Base-by-base conservation (phyloP, 2,888 invertebrate species). In the Tethea ocularis region DNA sequence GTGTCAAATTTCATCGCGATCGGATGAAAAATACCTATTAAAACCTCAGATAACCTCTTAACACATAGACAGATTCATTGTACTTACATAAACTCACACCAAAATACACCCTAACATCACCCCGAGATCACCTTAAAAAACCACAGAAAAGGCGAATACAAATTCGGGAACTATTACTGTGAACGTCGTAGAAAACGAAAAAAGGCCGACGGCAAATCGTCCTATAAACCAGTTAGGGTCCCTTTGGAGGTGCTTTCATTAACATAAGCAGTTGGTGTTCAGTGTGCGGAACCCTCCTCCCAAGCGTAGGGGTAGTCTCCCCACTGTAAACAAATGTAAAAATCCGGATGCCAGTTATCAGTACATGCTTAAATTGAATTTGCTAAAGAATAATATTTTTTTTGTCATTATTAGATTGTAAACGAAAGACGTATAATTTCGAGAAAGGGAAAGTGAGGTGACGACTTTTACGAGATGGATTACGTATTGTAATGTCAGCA, bases 171-270 rank as follows among this genome's bases (percentile, higher is more conserved):
- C 7, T n/a, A 41, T 41, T 41, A 3, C 17, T 17, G 17, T 41
- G 17, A 17, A 41, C 17, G 41, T 41, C 15, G 17, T n/a, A n/a
- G n/a, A 41, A 41, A 41, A n/a, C 41, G 41, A 41, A 41, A 2
- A n/a, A 1, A 41, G 15, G 41, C 41, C 41, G 41, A 7, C 41
- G 41, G 1, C 17, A 41, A 41, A 41, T 41, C 41, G 41, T 15
- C 41, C 41, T 17, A 41, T 41, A 41, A 41, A 41, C n/a, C 41
- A 41, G 17, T 41, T 17, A 41, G 41, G 41, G 41, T 41, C 41
- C 41, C 41, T 41, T 41, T 41, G 41, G 41, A 17, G 41, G 41
- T 41, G 41, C 41, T n/a, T n/a, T 17, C 41, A 41, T 41, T 41
- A 41, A 17, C 41, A 41, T 41, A 41, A 41, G 41, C 41, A 41